A percentile compares a stretch with the other conserved stretches of the same genome.
Conservation (phyloP, 2,113 vertebrate genomes). For the Thamnaconus septentrionalis region DNA sequence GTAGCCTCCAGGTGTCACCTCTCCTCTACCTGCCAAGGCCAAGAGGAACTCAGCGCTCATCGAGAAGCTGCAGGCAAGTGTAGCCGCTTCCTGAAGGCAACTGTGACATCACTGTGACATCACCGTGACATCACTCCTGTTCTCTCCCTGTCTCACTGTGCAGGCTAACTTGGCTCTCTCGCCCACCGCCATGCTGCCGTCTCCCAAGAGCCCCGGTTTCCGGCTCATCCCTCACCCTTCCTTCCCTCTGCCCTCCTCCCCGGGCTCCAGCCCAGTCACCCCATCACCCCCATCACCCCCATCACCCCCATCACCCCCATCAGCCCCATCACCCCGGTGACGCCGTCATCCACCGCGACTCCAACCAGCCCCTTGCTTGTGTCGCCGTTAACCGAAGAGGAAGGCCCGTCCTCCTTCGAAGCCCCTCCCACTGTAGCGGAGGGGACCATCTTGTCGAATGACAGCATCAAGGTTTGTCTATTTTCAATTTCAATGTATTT, state of each 20-base stretch:
- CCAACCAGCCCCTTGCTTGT: conserved; percentile 26
- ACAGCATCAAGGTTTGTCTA: conserved; percentile 67
- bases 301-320: conserved; percentile 23
- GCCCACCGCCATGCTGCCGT: conserved; percentile 35
- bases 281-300: not conserved
- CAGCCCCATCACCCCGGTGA: not conserved
- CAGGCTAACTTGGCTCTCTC: conserved; percentile 71
- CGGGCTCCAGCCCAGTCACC: conserved; percentile 1
- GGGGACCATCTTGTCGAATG: conserved; percentile 52
- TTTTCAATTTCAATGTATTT: too few relatives aligned
- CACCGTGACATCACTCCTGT: not conserved
- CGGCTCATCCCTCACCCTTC: conserved; percentile 21
- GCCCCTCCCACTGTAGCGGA: conserved; percentile 48
- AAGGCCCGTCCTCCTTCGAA: conserved; percentile 70
- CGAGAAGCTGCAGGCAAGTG: conserved; percentile 76
- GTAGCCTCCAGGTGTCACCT: conserved; percentile 28
- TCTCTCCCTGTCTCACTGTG: not conserved
- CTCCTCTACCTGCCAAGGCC: conserved; percentile 46
- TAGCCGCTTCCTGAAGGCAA: conserved; percentile 12
- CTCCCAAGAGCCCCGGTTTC: conserved; percentile 66
- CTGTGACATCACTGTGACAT: not conserved
- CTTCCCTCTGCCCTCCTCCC: conserved; percentile 34
- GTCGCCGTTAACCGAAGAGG: conserved; percentile 30
- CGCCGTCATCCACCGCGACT: not conserved
- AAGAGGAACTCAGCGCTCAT: conserved; percentile 77